phyloP scores from a whole-genome alignment of 2,797 vertebrate species.

The Eospalax fontanierii region DNA sequence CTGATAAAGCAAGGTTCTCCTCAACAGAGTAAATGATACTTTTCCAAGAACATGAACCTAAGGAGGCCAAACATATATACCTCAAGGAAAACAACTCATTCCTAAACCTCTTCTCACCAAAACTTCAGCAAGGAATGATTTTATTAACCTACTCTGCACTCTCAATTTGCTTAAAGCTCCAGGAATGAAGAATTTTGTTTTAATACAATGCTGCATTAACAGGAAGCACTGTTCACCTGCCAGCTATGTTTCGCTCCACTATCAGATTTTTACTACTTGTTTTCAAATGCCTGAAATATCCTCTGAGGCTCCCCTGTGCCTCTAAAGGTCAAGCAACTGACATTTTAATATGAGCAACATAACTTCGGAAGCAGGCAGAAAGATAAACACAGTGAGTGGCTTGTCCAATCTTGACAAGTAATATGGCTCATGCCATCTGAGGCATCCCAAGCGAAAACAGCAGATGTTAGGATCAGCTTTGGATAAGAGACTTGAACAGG shows the following conservation, averaged over 20 bases:
- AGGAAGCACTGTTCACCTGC: not conserved
- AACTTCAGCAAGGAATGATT: slow-evolving; percentile 43
- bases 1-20: not conserved
- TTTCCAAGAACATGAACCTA: not conserved
- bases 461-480: slow-evolving; percentile 67
- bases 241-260: slow-evolving; percentile 74
- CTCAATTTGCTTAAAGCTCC: slow-evolving; percentile 59
- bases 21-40: not conserved
- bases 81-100: slow-evolving; percentile 43
- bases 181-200: slow-evolving; percentile 15
- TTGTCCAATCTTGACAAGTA: slow-evolving; percentile 78
- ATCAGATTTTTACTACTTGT: slow-evolving; percentile 70
- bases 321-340: slow-evolving; percentile 79
- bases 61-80: not conserved
- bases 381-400: slow-evolving; percentile 66
- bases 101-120: slow-evolving; percentile 6
- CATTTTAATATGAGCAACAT: slow-evolving; percentile 79
- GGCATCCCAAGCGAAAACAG: slow-evolving; percentile 68
- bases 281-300: slow-evolving; percentile 74
- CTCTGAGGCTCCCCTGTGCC: slow-evolving; percentile 66
- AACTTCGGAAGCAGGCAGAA: slow-evolving; percentile 56
- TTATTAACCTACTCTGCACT: not conserved
- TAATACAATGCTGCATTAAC: not conserved
- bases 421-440: slow-evolving; percentile 25
- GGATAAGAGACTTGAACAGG: slow-evolving; percentile 49